phyloP scores from a whole-genome alignment of 2,113 vertebrate species.

The Proterorhinus semilunaris region DNA sequence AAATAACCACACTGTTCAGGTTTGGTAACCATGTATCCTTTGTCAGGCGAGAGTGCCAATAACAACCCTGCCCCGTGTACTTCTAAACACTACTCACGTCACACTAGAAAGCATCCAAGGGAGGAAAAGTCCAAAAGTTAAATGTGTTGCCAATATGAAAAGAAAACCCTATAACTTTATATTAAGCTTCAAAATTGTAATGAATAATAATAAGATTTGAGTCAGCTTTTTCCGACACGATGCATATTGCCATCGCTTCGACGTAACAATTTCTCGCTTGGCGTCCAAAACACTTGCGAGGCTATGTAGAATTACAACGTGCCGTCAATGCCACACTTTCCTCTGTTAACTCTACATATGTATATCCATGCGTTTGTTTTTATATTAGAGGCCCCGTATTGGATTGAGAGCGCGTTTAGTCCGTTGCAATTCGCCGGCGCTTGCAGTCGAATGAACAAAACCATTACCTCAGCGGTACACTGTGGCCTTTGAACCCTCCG shows the following conservation, averaged over 20 bases:
- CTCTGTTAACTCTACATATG: too few relatives aligned
- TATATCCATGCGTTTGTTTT: background rate
- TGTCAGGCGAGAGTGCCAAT: too few relatives aligned
- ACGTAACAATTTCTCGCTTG: background rate
- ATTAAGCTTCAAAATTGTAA: background rate
- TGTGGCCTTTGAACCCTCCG: constrained; percentile 50
- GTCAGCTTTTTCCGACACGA: background rate
- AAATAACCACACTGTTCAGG: too few relatives aligned
- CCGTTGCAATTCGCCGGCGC: too few relatives aligned
- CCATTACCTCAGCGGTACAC: constrained; percentile 57
- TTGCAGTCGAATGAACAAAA: constrained; percentile 67
- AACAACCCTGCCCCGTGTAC: too few relatives aligned
- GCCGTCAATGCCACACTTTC: background rate
- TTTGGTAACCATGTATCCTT: too few relatives aligned
- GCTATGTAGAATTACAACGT: background rate
- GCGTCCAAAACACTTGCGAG: background rate
- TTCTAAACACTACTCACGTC: background rate
- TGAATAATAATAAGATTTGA: constrained; percentile 4
- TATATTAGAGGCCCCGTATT: constrained; percentile 3
- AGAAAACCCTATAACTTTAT: background rate
- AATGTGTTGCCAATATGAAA: background rate
- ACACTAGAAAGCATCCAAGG: background rate
- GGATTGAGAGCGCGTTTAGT: background rate
- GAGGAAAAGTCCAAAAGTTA: background rate
- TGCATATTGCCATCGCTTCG: background rate